phyloP scores from a whole-genome alignment of 2,113 vertebrate species.

The Arvicanthis niloticus region DNA sequence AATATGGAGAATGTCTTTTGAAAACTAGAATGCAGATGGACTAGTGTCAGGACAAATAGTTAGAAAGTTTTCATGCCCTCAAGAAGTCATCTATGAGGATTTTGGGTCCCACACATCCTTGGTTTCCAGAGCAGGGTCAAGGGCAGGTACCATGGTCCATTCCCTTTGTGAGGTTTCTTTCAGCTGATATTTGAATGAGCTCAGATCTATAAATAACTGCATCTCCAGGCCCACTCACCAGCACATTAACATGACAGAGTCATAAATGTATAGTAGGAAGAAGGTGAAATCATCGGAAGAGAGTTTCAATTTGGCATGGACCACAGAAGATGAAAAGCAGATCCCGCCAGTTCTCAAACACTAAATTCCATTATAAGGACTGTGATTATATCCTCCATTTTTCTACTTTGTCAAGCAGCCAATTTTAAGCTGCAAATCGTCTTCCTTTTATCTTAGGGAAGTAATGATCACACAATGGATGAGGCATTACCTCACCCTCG shows the following conservation, averaged over 20 bases:
- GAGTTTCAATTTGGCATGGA: slow-evolving; percentile 66
- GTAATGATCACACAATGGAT: slow-evolving; percentile 59
- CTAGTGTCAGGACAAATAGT: slow-evolving; percentile 40
- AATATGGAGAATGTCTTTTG: slow-evolving; percentile 48
- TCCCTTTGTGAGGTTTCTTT: slow-evolving; percentile 75
- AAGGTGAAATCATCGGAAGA: slow-evolving; percentile 74
- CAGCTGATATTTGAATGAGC: slow-evolving; percentile 78
- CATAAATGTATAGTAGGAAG: slow-evolving; percentile 70
- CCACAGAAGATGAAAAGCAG: slow-evolving; percentile 65
- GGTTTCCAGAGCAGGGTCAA: slow-evolving; percentile 58
- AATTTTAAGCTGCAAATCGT: slow-evolving; percentile 77
- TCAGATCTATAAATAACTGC: slow-evolving; percentile 84
- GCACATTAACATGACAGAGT: slow-evolving; percentile 79
- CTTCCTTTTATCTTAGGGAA: slow-evolving; percentile 68
- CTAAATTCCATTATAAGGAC: slow-evolving; percentile 69
- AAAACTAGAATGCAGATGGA: slow-evolving; percentile 70
- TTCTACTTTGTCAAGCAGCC: slow-evolving; percentile 69
- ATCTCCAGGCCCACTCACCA: slow-evolving; percentile 82
- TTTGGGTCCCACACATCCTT: slow-evolving; percentile 60
- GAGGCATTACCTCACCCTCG: slow-evolving; percentile 52
- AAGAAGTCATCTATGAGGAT: slow-evolving; percentile 65
- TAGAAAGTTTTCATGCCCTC: slow-evolving; percentile 66
- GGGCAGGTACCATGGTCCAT: slow-evolving; percentile 67
- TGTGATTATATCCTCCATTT: slow-evolving; percentile 73
- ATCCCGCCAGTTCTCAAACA: slow-evolving; percentile 79